phyloP scores from a whole-genome alignment of 2,113 vertebrate genomes.

The Tachysurus fulvidraco region DNA sequence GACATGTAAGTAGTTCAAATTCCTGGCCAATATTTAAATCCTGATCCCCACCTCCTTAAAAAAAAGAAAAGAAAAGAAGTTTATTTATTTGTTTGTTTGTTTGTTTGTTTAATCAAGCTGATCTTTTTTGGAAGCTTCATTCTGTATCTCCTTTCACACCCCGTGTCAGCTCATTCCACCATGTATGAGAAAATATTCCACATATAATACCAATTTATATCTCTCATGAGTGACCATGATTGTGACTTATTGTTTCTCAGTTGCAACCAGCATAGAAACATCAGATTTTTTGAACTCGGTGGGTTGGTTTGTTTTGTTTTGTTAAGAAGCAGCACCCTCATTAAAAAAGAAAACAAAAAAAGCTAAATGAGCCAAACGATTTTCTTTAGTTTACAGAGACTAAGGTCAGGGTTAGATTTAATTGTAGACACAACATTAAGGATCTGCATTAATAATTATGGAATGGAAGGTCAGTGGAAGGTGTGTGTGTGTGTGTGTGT shows the following conservation, averaged over 20 bases:
- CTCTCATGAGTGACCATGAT: background rate
- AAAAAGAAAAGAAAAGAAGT: no score
- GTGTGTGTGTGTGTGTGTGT: background rate
- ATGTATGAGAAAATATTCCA: background rate
- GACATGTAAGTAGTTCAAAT: background rate
- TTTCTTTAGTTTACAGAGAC: background rate
- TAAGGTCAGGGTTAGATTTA: background rate
- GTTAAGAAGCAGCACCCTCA: background rate
- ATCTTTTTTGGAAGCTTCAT: background rate
- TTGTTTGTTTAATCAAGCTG: background rate
- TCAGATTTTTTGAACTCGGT: background rate
- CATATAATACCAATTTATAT: background rate
- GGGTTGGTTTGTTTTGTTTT: background rate
- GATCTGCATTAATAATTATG: background rate
- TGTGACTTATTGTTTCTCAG: background rate
- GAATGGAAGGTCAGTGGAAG: background rate
- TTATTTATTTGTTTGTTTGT: no score
- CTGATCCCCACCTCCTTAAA: background rate
- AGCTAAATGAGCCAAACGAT: background rate
- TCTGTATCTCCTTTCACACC: background rate
- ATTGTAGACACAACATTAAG: background rate
- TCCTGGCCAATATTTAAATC: background rate
- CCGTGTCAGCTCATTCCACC: background rate
- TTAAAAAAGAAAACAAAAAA: background rate
- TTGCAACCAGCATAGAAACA: background rate